phyloP scores from a whole-genome alignment of 2,797 vertebrate genomes.

The Notolabrus celidotus region DNA sequence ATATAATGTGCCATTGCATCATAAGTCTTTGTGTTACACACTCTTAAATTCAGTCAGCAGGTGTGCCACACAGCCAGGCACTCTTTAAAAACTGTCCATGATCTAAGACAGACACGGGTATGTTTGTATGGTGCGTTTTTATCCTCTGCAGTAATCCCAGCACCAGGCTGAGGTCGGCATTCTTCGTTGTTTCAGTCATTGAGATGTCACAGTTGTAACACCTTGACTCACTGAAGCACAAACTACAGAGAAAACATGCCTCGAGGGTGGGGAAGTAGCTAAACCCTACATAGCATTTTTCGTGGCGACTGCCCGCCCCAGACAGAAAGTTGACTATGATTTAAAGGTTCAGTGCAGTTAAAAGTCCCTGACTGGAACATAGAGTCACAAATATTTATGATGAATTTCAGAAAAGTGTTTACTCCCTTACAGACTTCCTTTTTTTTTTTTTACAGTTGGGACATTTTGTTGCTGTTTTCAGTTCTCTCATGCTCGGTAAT shows the following conservation, averaged over 20 bases:
- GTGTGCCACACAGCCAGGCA: neutral
- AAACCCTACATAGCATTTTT: conserved; percentile 30
- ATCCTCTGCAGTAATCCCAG: conserved; percentile 7
- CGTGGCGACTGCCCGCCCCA: conserved; percentile 2
- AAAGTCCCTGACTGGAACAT: conserved; percentile 5
- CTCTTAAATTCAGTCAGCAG: neutral
- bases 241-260: conserved; percentile 36
- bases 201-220: conserved; percentile 37
- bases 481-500: conserved; percentile 37
- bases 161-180: conserved; percentile 18
- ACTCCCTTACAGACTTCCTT: conserved; percentile 30
- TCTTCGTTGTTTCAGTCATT: conserved; percentile 31
- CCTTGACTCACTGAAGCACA: conserved; percentile 46
- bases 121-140: conserved; percentile 9
- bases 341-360: conserved; percentile 3
- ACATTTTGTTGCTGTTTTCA: conserved; percentile 35
- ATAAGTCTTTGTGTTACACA: neutral
- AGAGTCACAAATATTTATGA: conserved; percentile 5
- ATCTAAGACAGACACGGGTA: neutral
- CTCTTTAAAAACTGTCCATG: neutral
- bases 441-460: conserved; percentile 22
- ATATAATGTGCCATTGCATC: neutral
- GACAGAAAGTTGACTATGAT: conserved; percentile 19
- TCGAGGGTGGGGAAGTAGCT: conserved; percentile 39
- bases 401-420: conserved; percentile 38